Evolutionary conservation across 1,140 invertebrate species (phyloP).

Genomic region (Drosophila varians): DNA sequence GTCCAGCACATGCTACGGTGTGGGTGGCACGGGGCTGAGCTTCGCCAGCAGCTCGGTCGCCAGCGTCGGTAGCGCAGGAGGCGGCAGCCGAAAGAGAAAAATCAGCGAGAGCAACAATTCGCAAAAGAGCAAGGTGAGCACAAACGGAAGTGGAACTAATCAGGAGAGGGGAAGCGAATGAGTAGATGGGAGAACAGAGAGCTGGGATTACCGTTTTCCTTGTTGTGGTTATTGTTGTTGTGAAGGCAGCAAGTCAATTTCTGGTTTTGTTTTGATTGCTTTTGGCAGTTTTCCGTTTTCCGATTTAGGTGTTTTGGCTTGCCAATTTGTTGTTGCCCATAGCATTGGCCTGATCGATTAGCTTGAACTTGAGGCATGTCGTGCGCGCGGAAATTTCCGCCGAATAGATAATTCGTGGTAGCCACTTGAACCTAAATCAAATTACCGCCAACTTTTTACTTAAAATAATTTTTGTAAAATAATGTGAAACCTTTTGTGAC

Average conservation of each 20-base stretch:
- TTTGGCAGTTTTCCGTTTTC: constrained; percentile 51
- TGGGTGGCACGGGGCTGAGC: constrained; percentile 65
- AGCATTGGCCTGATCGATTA: constrained; percentile 15
- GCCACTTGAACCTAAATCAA: not conserved
- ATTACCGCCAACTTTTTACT: not conserved
- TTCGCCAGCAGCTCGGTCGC: constrained; percentile 46
- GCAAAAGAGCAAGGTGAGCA: constrained; percentile 78
- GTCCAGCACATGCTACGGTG: constrained; percentile 73
- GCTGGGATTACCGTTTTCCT: not conserved
- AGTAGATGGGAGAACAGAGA: not conserved
- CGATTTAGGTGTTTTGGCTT: constrained; percentile 41
- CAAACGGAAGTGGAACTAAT: not conserved
- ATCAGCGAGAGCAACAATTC: constrained; percentile 84
- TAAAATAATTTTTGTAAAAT: not conserved
- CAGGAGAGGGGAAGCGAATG: not conserved
- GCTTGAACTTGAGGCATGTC: not conserved
- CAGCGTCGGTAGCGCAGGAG: constrained; percentile 64
- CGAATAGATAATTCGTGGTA: not conserved
- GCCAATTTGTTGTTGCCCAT: constrained; percentile 27
- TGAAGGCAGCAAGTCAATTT: constrained; percentile 54
- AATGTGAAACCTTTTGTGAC: not conserved
- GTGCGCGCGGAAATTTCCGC: not conserved
- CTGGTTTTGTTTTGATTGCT: constrained; percentile 76
- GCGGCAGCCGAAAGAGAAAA: constrained; percentile 83
- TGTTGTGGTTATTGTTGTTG: not conserved